Evolutionary conservation across 92 coral and sea anemone species (phyloP).

Genomic region (Palythoa grandiflora): DNA sequence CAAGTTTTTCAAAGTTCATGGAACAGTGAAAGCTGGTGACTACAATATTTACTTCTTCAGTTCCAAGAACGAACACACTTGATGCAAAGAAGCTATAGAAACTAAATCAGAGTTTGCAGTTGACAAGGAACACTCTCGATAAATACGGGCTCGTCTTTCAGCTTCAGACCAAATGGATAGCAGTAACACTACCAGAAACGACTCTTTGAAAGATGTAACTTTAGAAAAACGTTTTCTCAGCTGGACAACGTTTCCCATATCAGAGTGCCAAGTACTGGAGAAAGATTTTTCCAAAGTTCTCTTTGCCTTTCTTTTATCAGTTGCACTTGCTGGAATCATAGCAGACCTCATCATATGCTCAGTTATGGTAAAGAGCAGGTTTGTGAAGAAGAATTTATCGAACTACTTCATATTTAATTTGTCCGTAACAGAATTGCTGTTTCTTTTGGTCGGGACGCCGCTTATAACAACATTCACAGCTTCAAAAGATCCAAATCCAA

Average conservation of each 20-base stretch:
- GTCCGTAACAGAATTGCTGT: constrained; percentile 19
- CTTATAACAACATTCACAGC: constrained; percentile 8
- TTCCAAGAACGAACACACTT: not conserved
- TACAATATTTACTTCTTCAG: not conserved
- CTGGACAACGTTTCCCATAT: constrained; percentile 31
- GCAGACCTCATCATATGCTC: not conserved
- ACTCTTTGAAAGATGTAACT: not conserved
- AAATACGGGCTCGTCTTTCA: not conserved
- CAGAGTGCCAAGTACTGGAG: not conserved
- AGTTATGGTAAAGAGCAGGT: constrained; percentile 33
- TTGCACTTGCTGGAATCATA: constrained; percentile 3
- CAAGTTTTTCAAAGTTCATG: not conserved
- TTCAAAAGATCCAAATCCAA: not conserved
- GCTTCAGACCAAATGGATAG: not conserved
- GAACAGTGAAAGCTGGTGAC: not conserved
- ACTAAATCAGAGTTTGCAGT: not conserved
- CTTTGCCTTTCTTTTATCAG: not conserved
- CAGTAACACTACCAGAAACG: not conserved
- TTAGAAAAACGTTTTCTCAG: not conserved
- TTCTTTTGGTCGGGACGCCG: constrained; percentile 21
- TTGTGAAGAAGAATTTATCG: constrained; percentile 30
- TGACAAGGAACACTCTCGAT: not conserved
- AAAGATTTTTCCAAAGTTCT: constrained; percentile 24
- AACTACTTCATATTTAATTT: constrained; percentile 33
- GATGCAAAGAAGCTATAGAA: not conserved